These are phyloP conservation scores for Troides helena DNA, from an alignment of 2,888 invertebrate genomes.

Conservation along the genomic window DNA sequence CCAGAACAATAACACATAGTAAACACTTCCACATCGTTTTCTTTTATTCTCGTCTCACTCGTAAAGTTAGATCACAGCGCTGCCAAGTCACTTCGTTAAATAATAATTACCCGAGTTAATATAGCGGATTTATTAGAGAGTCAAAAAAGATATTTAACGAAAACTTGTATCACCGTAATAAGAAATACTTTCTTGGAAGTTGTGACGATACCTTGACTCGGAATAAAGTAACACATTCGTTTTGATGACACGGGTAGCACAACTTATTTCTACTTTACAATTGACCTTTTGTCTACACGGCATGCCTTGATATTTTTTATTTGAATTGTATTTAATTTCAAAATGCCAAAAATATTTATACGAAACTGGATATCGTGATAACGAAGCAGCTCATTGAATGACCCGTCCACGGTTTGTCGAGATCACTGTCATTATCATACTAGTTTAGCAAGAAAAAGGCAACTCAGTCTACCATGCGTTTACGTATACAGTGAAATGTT, in stretches of 20 bases:
- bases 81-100: not conserved
- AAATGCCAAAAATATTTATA: conserved; percentile 19
- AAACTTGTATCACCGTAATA: conserved; percentile 1
- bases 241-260: not conserved
- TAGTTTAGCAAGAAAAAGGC: conserved; percentile 43
- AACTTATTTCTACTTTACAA: not conserved
- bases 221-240: conserved; percentile 2
- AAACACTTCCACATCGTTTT: conserved; percentile 37
- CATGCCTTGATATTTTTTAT: conserved; percentile 10
- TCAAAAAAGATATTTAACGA: conserved; percentile 4
- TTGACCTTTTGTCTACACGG: conserved; percentile 5
- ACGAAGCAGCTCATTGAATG: conserved; percentile 37
- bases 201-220: not conserved
- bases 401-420: conserved; percentile 39
- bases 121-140: not conserved
- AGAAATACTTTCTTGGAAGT: conserved; percentile 4
- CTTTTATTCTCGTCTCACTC: conserved; percentile 32
- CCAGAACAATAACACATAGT: conserved; percentile 32
- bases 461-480: conserved; percentile 9
- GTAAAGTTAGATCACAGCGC: conserved; percentile 29
- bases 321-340: conserved; percentile 3
- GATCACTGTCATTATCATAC: conserved; percentile 42
- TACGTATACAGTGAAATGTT: not conserved
- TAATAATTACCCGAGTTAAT: not conserved
- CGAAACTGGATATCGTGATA: conserved; percentile 31